Base-by-base conservation (phyloP, 1,140 invertebrate genomes). In the Archivesica marissinica region DNA sequence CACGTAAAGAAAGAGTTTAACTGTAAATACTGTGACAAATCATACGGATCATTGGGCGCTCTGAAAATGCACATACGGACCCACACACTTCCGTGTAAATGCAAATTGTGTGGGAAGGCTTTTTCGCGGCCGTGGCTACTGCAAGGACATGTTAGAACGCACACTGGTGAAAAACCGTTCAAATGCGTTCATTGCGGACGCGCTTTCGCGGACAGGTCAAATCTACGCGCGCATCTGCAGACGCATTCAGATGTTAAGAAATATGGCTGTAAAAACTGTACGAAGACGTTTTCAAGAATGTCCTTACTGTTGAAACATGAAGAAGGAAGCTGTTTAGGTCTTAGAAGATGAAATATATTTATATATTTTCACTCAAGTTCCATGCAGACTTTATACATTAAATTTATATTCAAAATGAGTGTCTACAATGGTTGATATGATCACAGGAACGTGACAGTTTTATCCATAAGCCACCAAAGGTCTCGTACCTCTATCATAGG, bases 11-110 rank as follows among this genome's bases (percentile, higher is more conserved):
- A 99, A 93, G 97, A 97, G 0, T 99, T 99, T 94, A 97, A 96
- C 87, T 99, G 98, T 95, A 99, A 99, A 93, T 97, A 97, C 92
- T 99, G 99, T 94, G 96, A 98, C 64, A 99, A 99, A 94, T 96
- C 97, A 0, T 99, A 99, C 94, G 97, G 97, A 0, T 98, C 97
- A 0, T 93, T 99, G 70, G 98, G 98, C 13, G 99, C 98, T 0
- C 95, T 99, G 0, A 99, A 99, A 94, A 99, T 99, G 98, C 99
- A 99, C 95, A 99, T 99, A 86, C 96, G 98, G 61, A 99, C 98
- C 0, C 99, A 99, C 94, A 99, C 99, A 0, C 94, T 99, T 85
- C 99, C 99, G 0, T 99, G 98, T 95, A 99, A 99, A 94, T 99
- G 99, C 92, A 96, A 97, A 84, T 94, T 99, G n/a, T 99, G 98